A percentile compares a stretch with the other conserved stretches of the same genome.
These are phyloP conservation scores for Coecobrya sp. DNA, from an alignment of 2,888 invertebrate genomes.

Conservation along the genomic window DNA sequence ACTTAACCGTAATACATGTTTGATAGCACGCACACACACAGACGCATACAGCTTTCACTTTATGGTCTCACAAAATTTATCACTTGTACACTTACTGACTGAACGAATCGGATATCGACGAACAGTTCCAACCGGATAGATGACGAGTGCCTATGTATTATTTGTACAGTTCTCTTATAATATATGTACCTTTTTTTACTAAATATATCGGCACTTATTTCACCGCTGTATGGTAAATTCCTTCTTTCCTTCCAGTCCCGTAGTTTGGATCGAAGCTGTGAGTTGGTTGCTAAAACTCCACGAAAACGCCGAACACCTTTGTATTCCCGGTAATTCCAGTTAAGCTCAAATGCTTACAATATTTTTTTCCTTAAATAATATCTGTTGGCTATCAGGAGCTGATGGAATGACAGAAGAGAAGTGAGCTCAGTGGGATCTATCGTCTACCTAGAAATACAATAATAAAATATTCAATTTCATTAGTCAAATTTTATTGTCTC, in stretches of 20 bases:
- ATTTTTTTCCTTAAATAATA: conserved; percentile 33
- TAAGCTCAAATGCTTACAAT: conserved; percentile 36
- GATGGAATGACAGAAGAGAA: background rate
- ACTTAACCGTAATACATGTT: background rate
- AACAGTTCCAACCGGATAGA: conserved; percentile 11
- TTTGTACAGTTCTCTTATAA: background rate
- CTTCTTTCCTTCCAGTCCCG: background rate
- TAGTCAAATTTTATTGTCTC: conserved; percentile 79
- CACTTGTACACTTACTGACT: conserved; percentile 26
- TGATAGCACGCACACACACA: background rate
- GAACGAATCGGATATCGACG: background rate
- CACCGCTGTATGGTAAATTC: conserved; percentile 27
- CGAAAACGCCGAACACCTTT: background rate
- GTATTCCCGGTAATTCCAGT: conserved; percentile 1
- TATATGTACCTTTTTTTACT: background rate
- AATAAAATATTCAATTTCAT: conserved; percentile 81
- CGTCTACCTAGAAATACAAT: conserved; percentile 63
- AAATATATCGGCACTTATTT: background rate
- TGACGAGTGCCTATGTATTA: background rate
- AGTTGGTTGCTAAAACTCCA: conserved; percentile 8
- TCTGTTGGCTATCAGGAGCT: background rate
- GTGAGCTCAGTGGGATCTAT: background rate
- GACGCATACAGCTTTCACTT: conserved; percentile 40
- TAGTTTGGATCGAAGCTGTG: background rate
- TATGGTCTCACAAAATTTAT: conserved; percentile 34